Percentiles rank a stretch among this genome's conserved stretches.
Evolutionary conservation across 2,888 invertebrate species (phyloP).

Genomic region (Agrotis exclamationis): DNA sequence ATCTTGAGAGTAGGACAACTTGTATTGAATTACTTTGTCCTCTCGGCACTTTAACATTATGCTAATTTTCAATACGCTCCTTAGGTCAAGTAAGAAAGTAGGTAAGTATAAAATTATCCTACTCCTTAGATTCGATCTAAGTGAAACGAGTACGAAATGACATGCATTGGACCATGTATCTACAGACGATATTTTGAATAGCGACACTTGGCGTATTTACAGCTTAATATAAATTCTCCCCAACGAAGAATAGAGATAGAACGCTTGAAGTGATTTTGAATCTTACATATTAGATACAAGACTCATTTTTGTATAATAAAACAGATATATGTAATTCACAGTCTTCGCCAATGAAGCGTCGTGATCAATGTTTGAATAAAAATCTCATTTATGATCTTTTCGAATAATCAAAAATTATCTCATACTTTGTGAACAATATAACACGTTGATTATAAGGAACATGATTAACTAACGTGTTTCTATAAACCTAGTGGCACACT

Average conservation of each 20-base stretch:
- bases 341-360: slow-evolving; percentile 36
- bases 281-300: slow-evolving; percentile 44
- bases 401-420: not conserved
- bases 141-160: slow-evolving; percentile 64
- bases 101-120: slow-evolving; percentile 45
- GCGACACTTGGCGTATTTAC: slow-evolving; percentile 74
- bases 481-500: not conserved
- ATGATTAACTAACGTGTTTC: not conserved
- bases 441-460: not conserved
- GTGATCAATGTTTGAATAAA: slow-evolving; percentile 20
- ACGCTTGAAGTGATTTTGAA: slow-evolving; percentile 40
- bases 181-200: slow-evolving; percentile 71
- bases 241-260: slow-evolving; percentile 58
- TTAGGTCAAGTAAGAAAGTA: slow-evolving; percentile 30
- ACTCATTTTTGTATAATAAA: slow-evolving; percentile 26
- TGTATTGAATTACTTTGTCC: slow-evolving; percentile 33
- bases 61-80: slow-evolving; percentile 24
- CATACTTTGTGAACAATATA: slow-evolving; percentile 12
- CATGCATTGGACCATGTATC: slow-evolving; percentile 75
- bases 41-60: slow-evolving; percentile 48
- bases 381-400: slow-evolving; percentile 10
- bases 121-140: slow-evolving; percentile 47
- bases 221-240: slow-evolving; percentile 69
- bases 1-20: slow-evolving; percentile 55
- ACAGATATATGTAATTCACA: slow-evolving; percentile 33